Percentiles rank a stretch among this genome's conserved stretches.
phyloP scores from a whole-genome alignment of 2,888 invertebrate genomes.

The Ptilodon capucinus region DNA sequence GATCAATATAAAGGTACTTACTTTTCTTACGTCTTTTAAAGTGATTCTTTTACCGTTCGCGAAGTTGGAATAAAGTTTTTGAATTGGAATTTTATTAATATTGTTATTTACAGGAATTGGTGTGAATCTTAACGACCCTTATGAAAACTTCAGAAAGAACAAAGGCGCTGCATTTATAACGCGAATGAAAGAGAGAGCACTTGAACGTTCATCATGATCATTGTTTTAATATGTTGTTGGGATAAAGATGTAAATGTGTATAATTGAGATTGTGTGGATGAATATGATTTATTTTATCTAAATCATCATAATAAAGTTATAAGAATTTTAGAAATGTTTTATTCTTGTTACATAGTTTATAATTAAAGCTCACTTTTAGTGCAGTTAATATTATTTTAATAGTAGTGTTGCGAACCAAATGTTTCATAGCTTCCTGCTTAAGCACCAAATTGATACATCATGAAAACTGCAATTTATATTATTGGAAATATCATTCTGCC shows the following conservation, averaged over 20 bases:
- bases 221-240: constrained; percentile 39
- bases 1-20: constrained; percentile 93
- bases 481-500: too few species aligned
- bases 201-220: constrained; percentile 84
- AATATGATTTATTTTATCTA: constrained; percentile 77
- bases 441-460: too few species aligned
- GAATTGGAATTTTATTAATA: neutral
- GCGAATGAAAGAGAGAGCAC: constrained; percentile 94
- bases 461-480: too few species aligned
- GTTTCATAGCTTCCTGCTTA: too few species aligned
- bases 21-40: neutral
- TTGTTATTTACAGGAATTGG: constrained; percentile 88
- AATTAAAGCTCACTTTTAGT: too few species aligned
- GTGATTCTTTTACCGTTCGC: too few species aligned
- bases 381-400: too few species aligned
- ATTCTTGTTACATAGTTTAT: constrained; percentile 18
- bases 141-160: constrained; percentile 98
- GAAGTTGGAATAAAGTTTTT: too few species aligned
- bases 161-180: constrained; percentile 97
- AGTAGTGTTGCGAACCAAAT: too few species aligned
- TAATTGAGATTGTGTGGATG: constrained; percentile 66
- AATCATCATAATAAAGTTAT: constrained; percentile 73
- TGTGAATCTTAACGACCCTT: constrained; percentile 95
- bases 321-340: constrained; percentile 52
- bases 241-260: constrained; percentile 69